Evolutionary conservation across 2,113 vertebrate genomes (phyloP).

Genomic region (Pluvialis apricaria): DNA sequence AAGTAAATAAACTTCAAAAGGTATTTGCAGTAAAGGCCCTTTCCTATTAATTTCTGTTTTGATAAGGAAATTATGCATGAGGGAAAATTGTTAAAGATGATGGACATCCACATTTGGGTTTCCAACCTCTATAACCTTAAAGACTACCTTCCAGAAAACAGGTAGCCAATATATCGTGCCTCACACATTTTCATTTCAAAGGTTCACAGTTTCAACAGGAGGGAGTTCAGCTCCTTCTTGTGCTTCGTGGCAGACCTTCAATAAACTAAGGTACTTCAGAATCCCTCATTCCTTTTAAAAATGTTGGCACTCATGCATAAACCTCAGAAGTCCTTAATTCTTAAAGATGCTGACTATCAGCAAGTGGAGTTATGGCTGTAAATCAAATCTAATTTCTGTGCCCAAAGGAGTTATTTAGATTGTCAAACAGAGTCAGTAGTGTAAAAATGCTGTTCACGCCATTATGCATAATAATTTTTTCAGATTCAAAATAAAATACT

Average conservation of each 20-base stretch:
- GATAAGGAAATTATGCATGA: neutral
- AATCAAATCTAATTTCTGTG: neutral
- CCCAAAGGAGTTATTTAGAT: neutral
- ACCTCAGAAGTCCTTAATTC: neutral
- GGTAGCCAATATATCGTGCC: neutral
- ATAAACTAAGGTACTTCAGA: neutral
- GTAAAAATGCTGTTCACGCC: neutral
- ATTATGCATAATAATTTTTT: neutral
- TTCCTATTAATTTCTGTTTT: neutral
- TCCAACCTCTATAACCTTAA: neutral
- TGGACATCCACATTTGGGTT: neutral
- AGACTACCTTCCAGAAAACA: neutral
- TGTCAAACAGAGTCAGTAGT: neutral
- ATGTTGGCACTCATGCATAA: neutral
- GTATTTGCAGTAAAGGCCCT: neutral
- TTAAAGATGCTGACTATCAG: neutral
- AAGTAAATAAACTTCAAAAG: neutral
- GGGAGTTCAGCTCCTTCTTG: neutral
- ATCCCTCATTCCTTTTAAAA: neutral
- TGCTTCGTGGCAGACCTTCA: neutral
- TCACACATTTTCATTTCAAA: neutral
- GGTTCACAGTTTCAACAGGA: neutral
- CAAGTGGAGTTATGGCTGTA: neutral
- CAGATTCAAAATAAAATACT: neutral
- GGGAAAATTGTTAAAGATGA: neutral